Evolutionary conservation across 2,888 invertebrate genomes (phyloP).

Genomic region (Leptinotarsa haldemani): DNA sequence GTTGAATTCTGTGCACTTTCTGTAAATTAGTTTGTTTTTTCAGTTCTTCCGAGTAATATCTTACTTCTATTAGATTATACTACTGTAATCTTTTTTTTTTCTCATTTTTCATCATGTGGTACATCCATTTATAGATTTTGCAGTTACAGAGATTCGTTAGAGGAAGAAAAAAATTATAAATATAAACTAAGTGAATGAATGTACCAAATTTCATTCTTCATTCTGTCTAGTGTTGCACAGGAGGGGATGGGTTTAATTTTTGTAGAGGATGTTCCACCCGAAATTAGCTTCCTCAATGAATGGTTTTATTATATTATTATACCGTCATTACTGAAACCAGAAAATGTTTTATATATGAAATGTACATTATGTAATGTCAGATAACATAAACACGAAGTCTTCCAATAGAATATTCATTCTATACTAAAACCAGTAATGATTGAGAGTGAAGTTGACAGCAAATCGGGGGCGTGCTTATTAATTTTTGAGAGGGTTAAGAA

Average conservation of each 20-base stretch:
- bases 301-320: too few relatives aligned
- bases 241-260: conserved; percentile 54
- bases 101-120: conserved; percentile 7
- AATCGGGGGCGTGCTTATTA: too few relatives aligned
- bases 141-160: background rate
- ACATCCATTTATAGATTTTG: conserved; percentile 13
- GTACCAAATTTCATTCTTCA: conserved; percentile 30
- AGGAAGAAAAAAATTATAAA: too few relatives aligned
- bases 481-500: too few relatives aligned
- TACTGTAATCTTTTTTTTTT: background rate
- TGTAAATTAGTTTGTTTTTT: background rate
- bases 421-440: too few relatives aligned
- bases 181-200: conserved; percentile 16
- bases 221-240: conserved; percentile 61
- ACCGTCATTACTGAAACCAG: too few relatives aligned
- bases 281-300: background rate
- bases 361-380: too few relatives aligned
- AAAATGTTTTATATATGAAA: too few relatives aligned
- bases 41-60: background rate
- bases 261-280: conserved; percentile 27
- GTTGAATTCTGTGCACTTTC: background rate
- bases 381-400: too few relatives aligned
- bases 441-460: too few relatives aligned
- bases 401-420: too few relatives aligned
- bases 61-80: background rate